Evolutionary conservation across 2,797 vertebrate species (phyloP), one percentile per base, ranked within the genome.

Genomic region (Peromyscus nudipes): DNA sequence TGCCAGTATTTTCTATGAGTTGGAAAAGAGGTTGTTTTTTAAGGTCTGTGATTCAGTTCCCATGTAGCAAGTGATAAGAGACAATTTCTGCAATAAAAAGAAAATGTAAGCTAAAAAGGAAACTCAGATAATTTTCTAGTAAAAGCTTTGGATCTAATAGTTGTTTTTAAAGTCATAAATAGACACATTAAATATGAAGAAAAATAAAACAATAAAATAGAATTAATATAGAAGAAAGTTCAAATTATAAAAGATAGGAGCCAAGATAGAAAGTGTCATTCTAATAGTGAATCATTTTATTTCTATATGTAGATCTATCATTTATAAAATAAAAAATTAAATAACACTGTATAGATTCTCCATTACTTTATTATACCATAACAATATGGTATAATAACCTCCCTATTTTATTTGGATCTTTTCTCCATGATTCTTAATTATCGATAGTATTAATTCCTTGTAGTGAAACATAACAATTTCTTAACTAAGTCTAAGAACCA

Each of bases 111-210:
- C 93, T 55, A 79, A 71, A 65, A 92, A 65, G 64, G 21, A 10
- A 65, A 79, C 40, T 40, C 52, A 95, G 60, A 64, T 11, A 37
- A 60, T 55, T 93, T 95, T 9, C 31, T 82, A 85, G 82, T 4
- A 83, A 57, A 87, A 97, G 12, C 4, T 34, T 73, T 95, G 27
- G 11, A 46, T 37, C 71, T 9, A 94, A 94, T 90, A 40, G 3
- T 69, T 14, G 21, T 40, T 31, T 27, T 97, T 95, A 89, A 94
- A 98, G 77, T 81, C 4, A 25, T 62, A 97, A 97, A 96, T 94
- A n/a, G 4, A 1, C 92, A 10, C 64, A 90, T 83, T 21, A 94
- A 96, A 95, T 0, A 17, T 89, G 23, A 97, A 96, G 46, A 96
- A 97, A 2, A 4, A 6, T 29, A 84, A 96, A 93, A 12, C 73